Evolutionary conservation across 2,888 invertebrate species (phyloP).

Genomic region (Carabus problematicus): DNA sequence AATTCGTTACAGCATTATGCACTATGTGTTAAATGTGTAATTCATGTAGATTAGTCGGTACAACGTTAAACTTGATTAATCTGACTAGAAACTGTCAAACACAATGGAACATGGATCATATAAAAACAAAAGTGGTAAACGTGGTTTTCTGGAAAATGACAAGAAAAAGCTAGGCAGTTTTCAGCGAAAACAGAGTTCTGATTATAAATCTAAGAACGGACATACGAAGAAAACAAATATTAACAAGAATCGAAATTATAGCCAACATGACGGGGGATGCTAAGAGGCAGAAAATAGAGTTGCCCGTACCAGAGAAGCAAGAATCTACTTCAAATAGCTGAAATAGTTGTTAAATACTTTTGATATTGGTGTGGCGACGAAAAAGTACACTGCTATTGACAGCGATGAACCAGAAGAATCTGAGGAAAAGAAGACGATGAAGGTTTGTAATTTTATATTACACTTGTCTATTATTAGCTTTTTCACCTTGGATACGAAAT

Average conservation of each 20-base stretch:
- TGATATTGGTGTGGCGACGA: constrained; percentile 46
- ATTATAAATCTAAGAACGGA: constrained; percentile 20
- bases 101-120: constrained; percentile 34
- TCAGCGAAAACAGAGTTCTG: constrained; percentile 16
- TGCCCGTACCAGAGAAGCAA: constrained; percentile 56
- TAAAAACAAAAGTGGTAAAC: constrained; percentile 4
- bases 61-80: no score
- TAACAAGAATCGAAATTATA: constrained; percentile 61
- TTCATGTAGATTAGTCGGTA: no score
- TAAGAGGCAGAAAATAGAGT: constrained; percentile 59
- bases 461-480: no score
- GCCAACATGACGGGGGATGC: constrained; percentile 60
- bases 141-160: background rate
- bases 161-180: constrained; percentile 16
- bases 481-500: no score
- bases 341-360: constrained; percentile 65
- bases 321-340: constrained; percentile 56
- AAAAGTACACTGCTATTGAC: constrained; percentile 31
- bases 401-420: constrained; percentile 45
- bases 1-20: no score
- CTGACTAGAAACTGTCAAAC: no score
- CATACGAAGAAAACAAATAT: constrained; percentile 62
- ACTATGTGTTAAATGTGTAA: no score
- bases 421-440: constrained; percentile 40
- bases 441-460: no score